Evolutionary conservation across 1,140 invertebrate genomes (phyloP).

Genomic region (Drosophila parvula): DNA sequence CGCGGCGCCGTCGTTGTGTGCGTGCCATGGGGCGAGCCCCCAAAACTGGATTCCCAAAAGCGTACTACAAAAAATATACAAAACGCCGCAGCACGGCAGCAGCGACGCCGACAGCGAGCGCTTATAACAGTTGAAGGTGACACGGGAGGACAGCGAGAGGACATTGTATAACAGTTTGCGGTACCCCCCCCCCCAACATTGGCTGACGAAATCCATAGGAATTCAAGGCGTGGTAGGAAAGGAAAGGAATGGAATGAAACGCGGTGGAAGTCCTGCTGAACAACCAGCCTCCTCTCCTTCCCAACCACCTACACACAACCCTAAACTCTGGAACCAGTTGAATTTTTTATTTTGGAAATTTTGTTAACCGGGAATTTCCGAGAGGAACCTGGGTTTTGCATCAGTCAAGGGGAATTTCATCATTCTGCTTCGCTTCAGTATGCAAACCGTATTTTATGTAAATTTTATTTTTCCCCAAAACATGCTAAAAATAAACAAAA

Average conservation of each 20-base stretch:
- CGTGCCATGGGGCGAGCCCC: slow-evolving; percentile 71
- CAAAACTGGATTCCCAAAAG: slow-evolving; percentile 74
- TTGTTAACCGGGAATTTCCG: slow-evolving; percentile 3
- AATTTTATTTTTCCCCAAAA: background rate
- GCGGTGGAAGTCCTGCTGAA: slow-evolving; percentile 4
- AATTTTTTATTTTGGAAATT: background rate
- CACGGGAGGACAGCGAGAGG: slow-evolving; percentile 43
- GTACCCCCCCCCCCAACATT: background rate
- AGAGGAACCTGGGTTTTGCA: slow-evolving; percentile 8
- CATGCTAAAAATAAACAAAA: background rate
- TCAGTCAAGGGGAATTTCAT: slow-evolving; percentile 3
- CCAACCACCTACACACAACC: background rate
- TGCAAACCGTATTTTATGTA: no score
- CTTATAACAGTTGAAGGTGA: slow-evolving; percentile 61
- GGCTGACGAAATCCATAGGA: slow-evolving; percentile 40
- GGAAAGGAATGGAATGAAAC: slow-evolving; percentile 9
- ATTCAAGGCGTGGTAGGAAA: slow-evolving; percentile 38
- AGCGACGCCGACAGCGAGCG: background rate
- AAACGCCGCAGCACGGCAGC: slow-evolving; percentile 2
- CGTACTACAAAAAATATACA: slow-evolving; percentile 21
- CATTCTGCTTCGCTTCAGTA: background rate
- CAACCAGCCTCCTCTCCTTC: no score
- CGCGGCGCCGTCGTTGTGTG: slow-evolving; percentile 17
- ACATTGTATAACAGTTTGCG: slow-evolving; percentile 45
- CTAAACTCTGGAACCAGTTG: slow-evolving; percentile 32